phyloP scores from a whole-genome alignment of 2,797 vertebrate genomes.

The Amblyraja radiata region DNA sequence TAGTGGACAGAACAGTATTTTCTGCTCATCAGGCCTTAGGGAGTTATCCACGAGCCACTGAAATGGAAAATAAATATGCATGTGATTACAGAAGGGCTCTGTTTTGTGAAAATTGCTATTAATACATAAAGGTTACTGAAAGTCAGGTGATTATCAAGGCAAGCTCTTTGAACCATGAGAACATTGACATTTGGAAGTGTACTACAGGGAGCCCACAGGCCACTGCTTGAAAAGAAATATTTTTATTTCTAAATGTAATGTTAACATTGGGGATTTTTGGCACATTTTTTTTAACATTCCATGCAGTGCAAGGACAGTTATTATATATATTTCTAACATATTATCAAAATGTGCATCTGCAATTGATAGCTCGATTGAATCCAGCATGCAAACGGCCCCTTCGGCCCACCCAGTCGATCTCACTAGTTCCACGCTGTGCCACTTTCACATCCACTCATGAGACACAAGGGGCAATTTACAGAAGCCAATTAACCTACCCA shows the following conservation, averaged over 20 bases:
- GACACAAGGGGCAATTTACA: too few species aligned
- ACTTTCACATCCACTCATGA: too few species aligned
- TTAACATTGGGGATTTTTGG: not conserved
- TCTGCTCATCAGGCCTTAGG: not conserved
- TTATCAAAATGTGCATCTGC: not conserved
- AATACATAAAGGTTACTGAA: slow-evolving; percentile 11
- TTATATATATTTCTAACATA: not conserved
- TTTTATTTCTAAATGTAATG: not conserved
- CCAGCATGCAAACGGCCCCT: too few species aligned
- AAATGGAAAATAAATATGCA: slow-evolving; percentile 28
- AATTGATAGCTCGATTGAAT: not conserved
- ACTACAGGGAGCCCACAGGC: not conserved
- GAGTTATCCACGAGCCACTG: slow-evolving; percentile 5
- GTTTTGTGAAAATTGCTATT: slow-evolving; percentile 10
- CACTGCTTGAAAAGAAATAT: not conserved
- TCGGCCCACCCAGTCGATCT: too few species aligned
- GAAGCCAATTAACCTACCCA: too few species aligned
- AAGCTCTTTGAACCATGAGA: slow-evolving; percentile 1
- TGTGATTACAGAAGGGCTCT: not conserved
- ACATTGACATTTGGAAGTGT: not conserved
- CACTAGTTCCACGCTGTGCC: too few species aligned
- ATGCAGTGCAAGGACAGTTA: not conserved
- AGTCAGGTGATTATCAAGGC: slow-evolving; percentile 16
- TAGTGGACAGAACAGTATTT: not conserved
- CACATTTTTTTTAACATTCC: not conserved